phyloP scores from a whole-genome alignment of 2,113 vertebrate genomes.

The Parus major region DNA sequence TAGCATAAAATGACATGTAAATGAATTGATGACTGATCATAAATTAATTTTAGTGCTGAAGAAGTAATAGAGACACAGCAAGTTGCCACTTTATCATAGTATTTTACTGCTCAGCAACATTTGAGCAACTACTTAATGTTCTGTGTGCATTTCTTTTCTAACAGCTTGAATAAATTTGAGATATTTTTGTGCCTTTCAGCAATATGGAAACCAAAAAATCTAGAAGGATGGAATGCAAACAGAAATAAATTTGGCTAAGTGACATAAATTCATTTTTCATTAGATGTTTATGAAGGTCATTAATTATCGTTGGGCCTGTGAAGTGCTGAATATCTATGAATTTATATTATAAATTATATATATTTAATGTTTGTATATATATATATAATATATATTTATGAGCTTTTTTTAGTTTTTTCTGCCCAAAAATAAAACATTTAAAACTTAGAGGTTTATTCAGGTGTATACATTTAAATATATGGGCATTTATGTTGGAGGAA shows the following conservation, averaged over 20 bases:
- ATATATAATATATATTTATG: no score
- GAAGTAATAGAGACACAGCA: constrained; percentile 80
- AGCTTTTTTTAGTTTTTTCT: neutral
- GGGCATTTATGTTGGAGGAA: neutral
- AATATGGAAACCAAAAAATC: constrained; percentile 59
- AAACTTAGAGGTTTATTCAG: neutral
- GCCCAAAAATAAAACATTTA: neutral
- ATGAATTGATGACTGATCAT: constrained; percentile 89
- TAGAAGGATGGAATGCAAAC: constrained; percentile 61
- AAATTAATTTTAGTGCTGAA: constrained; percentile 95
- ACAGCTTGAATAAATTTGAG: constrained; percentile 75
- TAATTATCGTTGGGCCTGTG: constrained; percentile 55
- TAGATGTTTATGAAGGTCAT: constrained; percentile 68
- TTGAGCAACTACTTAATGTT: constrained; percentile 79
- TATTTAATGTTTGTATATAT: no score
- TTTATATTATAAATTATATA: no score
- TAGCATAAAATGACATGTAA: constrained; percentile 90
- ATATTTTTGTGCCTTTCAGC: constrained; percentile 66
- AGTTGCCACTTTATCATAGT: constrained; percentile 80
- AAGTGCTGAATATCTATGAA: neutral
- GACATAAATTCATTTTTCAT: constrained; percentile 79
- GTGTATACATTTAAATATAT: neutral
- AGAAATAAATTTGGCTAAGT: constrained; percentile 74
- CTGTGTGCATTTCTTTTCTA: constrained; percentile 65
- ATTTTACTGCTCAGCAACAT: constrained; percentile 81